Percentiles rank a stretch among this genome's conserved stretches.
phyloP scores from a whole-genome alignment of 2,113 vertebrate genomes.

The Protomyctophum bolini region DNA sequence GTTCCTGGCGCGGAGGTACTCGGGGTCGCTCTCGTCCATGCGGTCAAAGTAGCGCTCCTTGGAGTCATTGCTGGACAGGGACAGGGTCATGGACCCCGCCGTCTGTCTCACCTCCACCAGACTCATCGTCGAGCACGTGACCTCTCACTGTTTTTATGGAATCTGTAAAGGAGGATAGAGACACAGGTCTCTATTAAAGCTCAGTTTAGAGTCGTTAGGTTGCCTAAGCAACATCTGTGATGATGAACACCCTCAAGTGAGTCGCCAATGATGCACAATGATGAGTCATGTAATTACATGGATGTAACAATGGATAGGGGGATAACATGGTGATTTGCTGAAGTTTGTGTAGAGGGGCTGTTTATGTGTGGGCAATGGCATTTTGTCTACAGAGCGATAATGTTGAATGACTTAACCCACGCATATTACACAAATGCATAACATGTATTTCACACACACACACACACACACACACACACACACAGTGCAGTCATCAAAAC shows the following conservation, averaged over 20 bases:
- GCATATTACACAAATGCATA: not conserved
- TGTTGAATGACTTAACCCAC: not conserved
- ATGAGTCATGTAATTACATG: conserved; percentile 72
- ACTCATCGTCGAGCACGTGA: conserved; percentile 78
- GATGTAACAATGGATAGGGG: conserved; percentile 47
- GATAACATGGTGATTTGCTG: conserved; percentile 36
- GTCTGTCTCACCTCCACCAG: conserved; percentile 81
- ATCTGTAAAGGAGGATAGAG: conserved; percentile 15
- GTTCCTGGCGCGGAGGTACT: conserved; percentile 84
- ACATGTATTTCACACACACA: not conserved
- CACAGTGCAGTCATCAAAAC: no score
- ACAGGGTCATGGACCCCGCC: conserved; percentile 84
- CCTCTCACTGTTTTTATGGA: conserved; percentile 33
- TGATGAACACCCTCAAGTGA: conserved; percentile 5
- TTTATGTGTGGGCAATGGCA: not conserved
- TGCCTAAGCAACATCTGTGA: conserved; percentile 5
- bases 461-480: no score
- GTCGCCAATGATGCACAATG: conserved; percentile 32
- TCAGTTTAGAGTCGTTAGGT: conserved; percentile 47
- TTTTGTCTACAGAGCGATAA: not conserved
- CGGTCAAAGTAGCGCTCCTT: conserved; percentile 88
- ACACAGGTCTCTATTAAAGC: conserved; percentile 2
- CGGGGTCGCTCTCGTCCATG: conserved; percentile 85
- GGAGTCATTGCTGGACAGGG: conserved; percentile 84
- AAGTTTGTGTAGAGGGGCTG: conserved; percentile 15